These are phyloP conservation scores for Phylloscopus collybita DNA, from an alignment of 2,797 vertebrate genomes.

Conservation along the genomic window DNA sequence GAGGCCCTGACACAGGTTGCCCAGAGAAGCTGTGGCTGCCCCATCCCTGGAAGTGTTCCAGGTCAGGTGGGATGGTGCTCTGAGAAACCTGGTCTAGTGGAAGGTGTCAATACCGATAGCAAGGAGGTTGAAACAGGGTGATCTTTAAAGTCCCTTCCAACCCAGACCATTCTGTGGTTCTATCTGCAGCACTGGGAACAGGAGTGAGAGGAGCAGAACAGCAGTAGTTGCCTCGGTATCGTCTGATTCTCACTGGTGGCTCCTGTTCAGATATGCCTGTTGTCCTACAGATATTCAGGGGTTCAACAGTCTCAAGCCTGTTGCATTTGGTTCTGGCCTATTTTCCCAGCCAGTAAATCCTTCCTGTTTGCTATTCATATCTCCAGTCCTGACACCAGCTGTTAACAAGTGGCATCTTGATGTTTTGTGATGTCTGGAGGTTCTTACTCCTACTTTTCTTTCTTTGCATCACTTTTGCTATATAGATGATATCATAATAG, in stretches of 20 bases:
- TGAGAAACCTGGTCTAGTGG: not conserved
- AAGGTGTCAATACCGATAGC: not conserved
- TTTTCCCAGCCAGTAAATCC: rapidly evolving
- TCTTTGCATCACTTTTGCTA: not conserved
- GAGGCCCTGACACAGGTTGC: not conserved
- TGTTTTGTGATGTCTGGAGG: conserved; percentile 25
- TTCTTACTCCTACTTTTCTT: not conserved
- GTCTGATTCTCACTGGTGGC: not conserved
- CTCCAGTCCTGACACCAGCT: not conserved
- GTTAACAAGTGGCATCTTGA: not conserved
- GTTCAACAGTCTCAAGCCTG: not conserved
- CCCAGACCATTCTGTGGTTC: not conserved
- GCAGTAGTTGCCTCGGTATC: not conserved
- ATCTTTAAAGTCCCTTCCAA: not conserved
- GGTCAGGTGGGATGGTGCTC: not conserved
- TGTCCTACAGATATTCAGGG: not conserved
- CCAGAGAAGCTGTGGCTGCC: not conserved
- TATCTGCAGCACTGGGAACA: not conserved
- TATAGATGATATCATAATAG: not conserved
- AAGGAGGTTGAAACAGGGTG: rapidly evolving
- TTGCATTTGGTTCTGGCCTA: not conserved
- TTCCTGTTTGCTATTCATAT: not conserved
- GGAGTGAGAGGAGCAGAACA: not conserved
- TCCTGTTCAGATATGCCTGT: not conserved
- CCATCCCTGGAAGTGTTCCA: not conserved